These are phyloP conservation scores for Ceratoteleas bidentatus DNA, from an alignment of 1,140 invertebrate genomes.

Conservation along the genomic window DNA sequence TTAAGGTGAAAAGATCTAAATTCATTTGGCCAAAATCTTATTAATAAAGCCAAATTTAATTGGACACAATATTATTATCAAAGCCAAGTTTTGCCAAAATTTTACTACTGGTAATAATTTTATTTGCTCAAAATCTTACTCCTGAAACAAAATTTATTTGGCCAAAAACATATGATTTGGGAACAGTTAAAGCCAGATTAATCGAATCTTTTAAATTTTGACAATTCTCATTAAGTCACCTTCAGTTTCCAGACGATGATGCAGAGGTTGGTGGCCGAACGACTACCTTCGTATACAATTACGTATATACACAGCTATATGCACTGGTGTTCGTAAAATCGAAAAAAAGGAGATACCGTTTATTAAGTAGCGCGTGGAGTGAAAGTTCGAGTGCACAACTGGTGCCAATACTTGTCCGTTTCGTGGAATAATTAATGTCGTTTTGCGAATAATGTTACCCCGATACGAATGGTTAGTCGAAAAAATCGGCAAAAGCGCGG, in stretches of 20 bases:
- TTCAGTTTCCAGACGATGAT: not conserved
- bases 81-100: too few relatives aligned
- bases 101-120: too few relatives aligned
- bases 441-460: slow-evolving; percentile 55
- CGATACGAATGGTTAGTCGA: slow-evolving; percentile 22
- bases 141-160: too few relatives aligned
- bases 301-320: not conserved
- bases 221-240: too few relatives aligned
- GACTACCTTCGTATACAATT: slow-evolving; percentile 1
- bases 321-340: slow-evolving; percentile 4
- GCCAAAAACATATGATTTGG: too few relatives aligned
- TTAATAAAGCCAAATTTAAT: too few relatives aligned
- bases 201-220: too few relatives aligned
- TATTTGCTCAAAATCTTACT: too few relatives aligned
- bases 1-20: too few relatives aligned
- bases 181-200: too few relatives aligned
- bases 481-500: slow-evolving; percentile 26
- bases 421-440: slow-evolving; percentile 67
- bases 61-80: too few relatives aligned
- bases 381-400: slow-evolving; percentile 67
- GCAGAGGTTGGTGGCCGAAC: not conserved
- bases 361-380: slow-evolving; percentile 72
- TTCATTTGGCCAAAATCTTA: too few relatives aligned
- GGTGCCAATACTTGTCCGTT: slow-evolving; percentile 67
- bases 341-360: slow-evolving; percentile 61